Evolutionary conservation across 2,888 invertebrate species (phyloP), one percentile per base, ranked within the genome.

Genomic region (Branchipolynoe longqiensis): DNA sequence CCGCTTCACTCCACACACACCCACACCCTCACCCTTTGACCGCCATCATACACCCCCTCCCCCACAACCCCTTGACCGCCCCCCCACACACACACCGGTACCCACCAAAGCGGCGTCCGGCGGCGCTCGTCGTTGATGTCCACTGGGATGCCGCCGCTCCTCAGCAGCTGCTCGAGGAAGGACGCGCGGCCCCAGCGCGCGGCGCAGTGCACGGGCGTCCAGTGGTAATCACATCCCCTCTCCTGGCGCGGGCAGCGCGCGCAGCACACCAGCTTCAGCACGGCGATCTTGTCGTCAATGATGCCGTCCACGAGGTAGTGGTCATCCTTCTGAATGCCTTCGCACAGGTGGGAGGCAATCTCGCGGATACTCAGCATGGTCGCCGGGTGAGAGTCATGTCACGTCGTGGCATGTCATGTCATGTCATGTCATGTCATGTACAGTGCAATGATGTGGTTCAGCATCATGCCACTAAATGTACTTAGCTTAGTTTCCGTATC

Each of bases 301-400:
- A 85, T 85, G 59, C 69, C 41, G 56, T 85, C 85, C 36, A 85
- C 59, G 4, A 85, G 36, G 59, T 78, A 54, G 8, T 40, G 31
- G 33, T 85, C 85, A 28, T 85, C 85, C 6, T 36, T 58, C 4
- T 56, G 40, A n/a, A 85, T 74, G 22, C 85, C 85, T 31, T 78
- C 74, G 59, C 85, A 85, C n/a, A 85, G 31, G 28, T 85, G 85
- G 28, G 33, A 58, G 6, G 85, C 85, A 1, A 85, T 85, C 54
- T 85, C 85, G 4, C 74, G 40, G 36, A 85, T 78, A 41, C 85
- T 85, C 85, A 85, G n/a, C 85, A 85, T 85, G 48, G 0, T 84
- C 31, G 33, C 40, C 28, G 14, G 58, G n/a, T 6, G 41, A n/a
- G n/a, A n/a, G n/a, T n/a, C n/a, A n/a, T n/a, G n/a, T n/a, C n/a